These are phyloP conservation scores for Orientallactaga bullata DNA, from an alignment of 2,113 vertebrate genomes.

Conservation along the genomic window DNA sequence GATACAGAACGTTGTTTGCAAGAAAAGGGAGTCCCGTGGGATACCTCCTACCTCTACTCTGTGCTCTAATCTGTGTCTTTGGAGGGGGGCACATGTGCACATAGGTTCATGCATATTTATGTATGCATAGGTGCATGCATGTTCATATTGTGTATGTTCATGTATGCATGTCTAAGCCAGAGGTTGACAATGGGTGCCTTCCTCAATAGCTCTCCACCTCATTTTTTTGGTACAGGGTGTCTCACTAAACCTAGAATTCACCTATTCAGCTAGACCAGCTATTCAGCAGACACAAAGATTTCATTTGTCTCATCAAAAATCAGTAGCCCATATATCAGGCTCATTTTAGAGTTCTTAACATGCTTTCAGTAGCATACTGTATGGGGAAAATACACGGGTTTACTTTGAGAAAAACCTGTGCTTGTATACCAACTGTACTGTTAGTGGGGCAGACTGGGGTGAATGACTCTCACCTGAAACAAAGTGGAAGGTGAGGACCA, in stretches of 20 bases:
- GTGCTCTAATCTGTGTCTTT: background rate
- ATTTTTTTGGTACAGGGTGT: too few relatives aligned
- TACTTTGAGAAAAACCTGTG: background rate
- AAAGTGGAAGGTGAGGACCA: background rate
- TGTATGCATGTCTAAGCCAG: too few relatives aligned
- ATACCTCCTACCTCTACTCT: background rate
- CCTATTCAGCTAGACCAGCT: too few relatives aligned
- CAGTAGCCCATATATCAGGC: background rate
- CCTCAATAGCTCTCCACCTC: too few relatives aligned
- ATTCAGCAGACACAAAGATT: too few relatives aligned
- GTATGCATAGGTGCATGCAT: too few relatives aligned
- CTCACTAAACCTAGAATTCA: too few relatives aligned
- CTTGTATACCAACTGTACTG: background rate
- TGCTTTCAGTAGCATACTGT: background rate
- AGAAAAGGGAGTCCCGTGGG: background rate
- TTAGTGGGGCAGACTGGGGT: background rate
- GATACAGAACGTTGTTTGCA: background rate
- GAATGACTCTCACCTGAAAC: conserved; percentile 18
- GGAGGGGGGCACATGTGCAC: too few relatives aligned
- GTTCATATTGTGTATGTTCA: too few relatives aligned
- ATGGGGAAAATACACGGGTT: background rate
- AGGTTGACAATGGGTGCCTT: too few relatives aligned
- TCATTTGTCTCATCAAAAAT: background rate
- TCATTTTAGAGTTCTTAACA: background rate
- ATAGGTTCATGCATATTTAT: too few relatives aligned